phyloP scores from a whole-genome alignment of 2,797 vertebrate species.

The Eidolon dupreanum region DNA sequence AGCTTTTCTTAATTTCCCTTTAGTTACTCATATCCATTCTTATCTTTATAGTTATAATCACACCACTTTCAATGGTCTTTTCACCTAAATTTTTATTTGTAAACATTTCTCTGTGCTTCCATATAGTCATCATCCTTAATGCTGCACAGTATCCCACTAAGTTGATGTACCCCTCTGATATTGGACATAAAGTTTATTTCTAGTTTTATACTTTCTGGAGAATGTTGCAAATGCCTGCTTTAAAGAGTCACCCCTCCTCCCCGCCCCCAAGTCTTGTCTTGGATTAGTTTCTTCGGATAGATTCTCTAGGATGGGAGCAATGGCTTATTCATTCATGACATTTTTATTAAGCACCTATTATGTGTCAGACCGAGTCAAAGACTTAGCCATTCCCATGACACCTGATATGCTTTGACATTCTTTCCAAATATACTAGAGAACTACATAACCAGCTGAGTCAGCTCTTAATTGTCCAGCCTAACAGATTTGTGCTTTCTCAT shows the following conservation, averaged over 20 bases:
- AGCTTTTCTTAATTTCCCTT: constrained; percentile 32
- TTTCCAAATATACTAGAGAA: neutral
- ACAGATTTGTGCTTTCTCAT: neutral
- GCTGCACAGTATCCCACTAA: neutral
- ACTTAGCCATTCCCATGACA: neutral
- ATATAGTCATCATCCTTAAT: neutral
- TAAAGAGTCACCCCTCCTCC: neutral
- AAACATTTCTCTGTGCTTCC: neutral
- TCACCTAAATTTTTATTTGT: neutral
- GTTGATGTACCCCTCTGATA: neutral
- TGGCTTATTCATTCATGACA: neutral
- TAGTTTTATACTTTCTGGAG: neutral
- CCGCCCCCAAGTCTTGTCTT: neutral
- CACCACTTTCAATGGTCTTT: neutral
- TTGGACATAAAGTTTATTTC: neutral
- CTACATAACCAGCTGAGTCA: neutral
- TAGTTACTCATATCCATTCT: neutral
- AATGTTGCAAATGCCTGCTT: constrained; percentile 5
- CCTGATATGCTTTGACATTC: neutral
- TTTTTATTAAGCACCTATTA: constrained; percentile 9
- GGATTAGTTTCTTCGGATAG: neutral
- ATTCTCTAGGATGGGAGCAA: neutral
- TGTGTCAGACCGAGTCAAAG: neutral
- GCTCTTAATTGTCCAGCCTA: neutral
- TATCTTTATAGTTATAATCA: neutral